Conservation (phyloP, 2,113 vertebrate genomes). For the Thamnaconus septentrionalis region DNA sequence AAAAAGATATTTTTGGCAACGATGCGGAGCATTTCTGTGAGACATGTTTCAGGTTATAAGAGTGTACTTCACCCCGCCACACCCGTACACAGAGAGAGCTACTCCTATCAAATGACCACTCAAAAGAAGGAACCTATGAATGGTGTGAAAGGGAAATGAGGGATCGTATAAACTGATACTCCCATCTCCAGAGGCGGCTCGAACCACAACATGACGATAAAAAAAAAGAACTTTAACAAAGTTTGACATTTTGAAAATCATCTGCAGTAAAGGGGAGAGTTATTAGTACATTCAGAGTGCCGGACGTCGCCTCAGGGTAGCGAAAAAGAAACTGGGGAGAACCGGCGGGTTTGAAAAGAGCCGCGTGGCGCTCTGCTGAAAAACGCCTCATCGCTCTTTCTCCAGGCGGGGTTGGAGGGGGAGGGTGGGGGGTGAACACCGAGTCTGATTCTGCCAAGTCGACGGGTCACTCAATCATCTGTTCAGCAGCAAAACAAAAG, state of each 20-base stretch:
- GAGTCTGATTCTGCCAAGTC: constrained; percentile 55
- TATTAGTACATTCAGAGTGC: constrained; percentile 71
- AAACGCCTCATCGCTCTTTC: constrained; percentile 51
- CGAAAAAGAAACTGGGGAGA: constrained; percentile 40
- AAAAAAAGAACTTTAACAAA: constrained; percentile 56
- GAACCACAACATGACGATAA: constrained; percentile 46
- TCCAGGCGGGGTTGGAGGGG: background rate
- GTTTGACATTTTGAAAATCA: constrained; percentile 62
- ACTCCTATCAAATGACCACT: constrained; percentile 64
- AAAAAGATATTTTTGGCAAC: constrained; percentile 81
- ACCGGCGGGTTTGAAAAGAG: constrained; percentile 32
- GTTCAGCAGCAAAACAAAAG: constrained; percentile 66
- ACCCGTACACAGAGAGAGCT: constrained; percentile 65
- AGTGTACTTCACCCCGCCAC: constrained; percentile 50
- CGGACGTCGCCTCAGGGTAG: constrained; percentile 69
- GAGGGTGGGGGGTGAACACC: constrained; percentile 36
- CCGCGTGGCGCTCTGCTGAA: constrained; percentile 34
- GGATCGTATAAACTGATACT: constrained; percentile 66
- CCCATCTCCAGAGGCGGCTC: constrained; percentile 55
- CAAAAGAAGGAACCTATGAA: constrained; percentile 44
- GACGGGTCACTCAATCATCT: constrained; percentile 56
- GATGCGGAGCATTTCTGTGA: constrained; percentile 73
- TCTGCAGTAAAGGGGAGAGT: constrained; percentile 61
- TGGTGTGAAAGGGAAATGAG: constrained; percentile 55
- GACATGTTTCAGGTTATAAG: constrained; percentile 63